Percentiles rank a stretch among this genome's conserved stretches.
Evolutionary conservation across 2,888 invertebrate genomes (phyloP).

Genomic region (Caenorhabditis drosophilae): DNA sequence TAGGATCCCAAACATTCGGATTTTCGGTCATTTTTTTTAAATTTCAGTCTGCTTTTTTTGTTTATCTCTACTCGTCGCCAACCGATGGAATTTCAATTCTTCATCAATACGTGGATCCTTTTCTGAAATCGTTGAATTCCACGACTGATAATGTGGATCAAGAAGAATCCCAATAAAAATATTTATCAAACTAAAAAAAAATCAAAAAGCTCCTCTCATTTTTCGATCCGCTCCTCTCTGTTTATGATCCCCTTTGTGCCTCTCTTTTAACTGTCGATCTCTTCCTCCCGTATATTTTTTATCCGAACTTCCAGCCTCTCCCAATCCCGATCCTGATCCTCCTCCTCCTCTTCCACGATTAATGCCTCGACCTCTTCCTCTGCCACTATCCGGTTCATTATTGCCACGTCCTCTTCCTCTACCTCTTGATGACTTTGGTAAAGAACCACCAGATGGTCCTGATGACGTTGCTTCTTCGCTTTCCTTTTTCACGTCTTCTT

Average conservation of each 20-base stretch:
- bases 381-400: background rate
- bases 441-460: background rate
- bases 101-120: too few species aligned
- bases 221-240: slow-evolving; percentile 56
- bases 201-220: slow-evolving; percentile 21
- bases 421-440: slow-evolving; percentile 5
- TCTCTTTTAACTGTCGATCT: slow-evolving; percentile 50
- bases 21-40: too few species aligned
- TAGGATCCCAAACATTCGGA: too few species aligned
- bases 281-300: slow-evolving; percentile 51
- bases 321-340: slow-evolving; percentile 1
- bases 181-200: background rate
- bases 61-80: too few species aligned
- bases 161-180: background rate
- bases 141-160: too few species aligned
- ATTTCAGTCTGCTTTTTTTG: too few species aligned
- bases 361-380: background rate
- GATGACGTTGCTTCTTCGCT: background rate
- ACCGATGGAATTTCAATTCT: too few species aligned
- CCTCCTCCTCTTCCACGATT: slow-evolving; percentile 16
- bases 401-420: slow-evolving; percentile 4
- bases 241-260: slow-evolving; percentile 48
- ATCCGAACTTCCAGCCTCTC: background rate
- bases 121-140: too few species aligned
- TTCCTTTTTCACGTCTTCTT: slow-evolving; percentile 7